Evolutionary conservation across 1,140 invertebrate genomes (phyloP), one percentile per base, ranked within the genome.

Genomic region (Apis florea): DNA sequence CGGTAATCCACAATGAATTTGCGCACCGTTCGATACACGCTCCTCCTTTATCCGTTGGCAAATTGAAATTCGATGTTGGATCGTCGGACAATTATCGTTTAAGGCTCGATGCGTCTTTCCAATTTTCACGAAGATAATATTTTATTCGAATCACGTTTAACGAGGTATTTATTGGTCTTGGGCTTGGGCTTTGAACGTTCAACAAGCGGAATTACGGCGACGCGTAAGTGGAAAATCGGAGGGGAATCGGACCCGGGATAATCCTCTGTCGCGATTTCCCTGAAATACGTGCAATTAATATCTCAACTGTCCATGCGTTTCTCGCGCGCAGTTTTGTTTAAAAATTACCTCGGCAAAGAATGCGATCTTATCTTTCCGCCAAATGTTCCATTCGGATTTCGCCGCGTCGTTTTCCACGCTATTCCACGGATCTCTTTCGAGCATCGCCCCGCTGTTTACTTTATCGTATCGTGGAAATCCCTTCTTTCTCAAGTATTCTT

Each of bases 311-410:
- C n/a, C n/a, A n/a, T n/a, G n/a, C n/a, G n/a, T n/a, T n/a, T n/a
- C n/a, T n/a, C n/a, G n/a, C n/a, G n/a, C n/a, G n/a, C n/a, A n/a
- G n/a, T n/a, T n/a, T n/a, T n/a, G n/a, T n/a, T n/a, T n/a, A n/a
- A n/a, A 2, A 56, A 15, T 64, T 86, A 90, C 89, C 85, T 84
- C 70, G 72, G 90, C 84, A 61, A 91, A 90, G 59, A 91, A 82
- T 12, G 54, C n/a, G 1, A 56, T 3, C 51, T 47, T 51, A 49
- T 73, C 54, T 0, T 70, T 24, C 12, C 40, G 67, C 24, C 72
- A 72, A 54, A 61, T 17, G 15, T 74, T 77, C 12, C 1, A 17
- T 11, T 81, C 53, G 1, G 40, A 59, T 0, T 74, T 64, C 10
- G 47, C n/a, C 58, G 68, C 67, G 8, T 82, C 84, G 69, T 89